Evolutionary conservation across 2,888 invertebrate genomes (phyloP).

Genomic region (Rugalucina vietnamica): DNA sequence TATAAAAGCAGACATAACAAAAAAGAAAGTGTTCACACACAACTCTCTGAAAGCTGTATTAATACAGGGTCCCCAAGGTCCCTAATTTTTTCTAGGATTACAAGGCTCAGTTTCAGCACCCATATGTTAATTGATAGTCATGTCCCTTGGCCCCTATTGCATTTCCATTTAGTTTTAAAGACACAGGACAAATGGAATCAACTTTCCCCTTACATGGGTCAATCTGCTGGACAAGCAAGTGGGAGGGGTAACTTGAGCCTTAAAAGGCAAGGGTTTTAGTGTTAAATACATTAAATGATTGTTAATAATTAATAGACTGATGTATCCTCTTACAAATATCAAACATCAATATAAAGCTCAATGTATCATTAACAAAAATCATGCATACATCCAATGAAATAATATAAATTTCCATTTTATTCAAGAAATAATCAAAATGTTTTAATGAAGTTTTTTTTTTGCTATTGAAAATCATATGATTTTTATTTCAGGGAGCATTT

Average conservation of each 20-base stretch:
- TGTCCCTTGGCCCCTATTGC: not conserved
- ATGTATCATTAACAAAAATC: not conserved
- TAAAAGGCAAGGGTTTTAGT: not conserved
- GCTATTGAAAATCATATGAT: too few species aligned
- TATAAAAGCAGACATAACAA: too few species aligned
- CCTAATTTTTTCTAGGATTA: not conserved
- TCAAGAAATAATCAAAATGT: not conserved
- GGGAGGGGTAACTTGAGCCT: not conserved
- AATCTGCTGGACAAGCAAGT: not conserved
- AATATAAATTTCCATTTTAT: not conserved
- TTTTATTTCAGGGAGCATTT: too few species aligned
- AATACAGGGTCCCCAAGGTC: not conserved
- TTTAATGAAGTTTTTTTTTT: too few species aligned
- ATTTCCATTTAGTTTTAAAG: not conserved
- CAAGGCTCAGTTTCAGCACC: not conserved
- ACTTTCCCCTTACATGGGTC: not conserved
- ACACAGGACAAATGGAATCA: not conserved
- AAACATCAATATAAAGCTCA: not conserved
- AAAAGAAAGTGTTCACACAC: too few species aligned
- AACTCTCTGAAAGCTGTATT: too few species aligned
- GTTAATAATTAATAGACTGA: slow-evolving; percentile 9
- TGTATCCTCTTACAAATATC: not conserved
- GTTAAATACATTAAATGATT: slow-evolving; percentile 15
- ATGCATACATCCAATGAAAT: too few species aligned
- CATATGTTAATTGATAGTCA: slow-evolving; percentile 6